Conservation (phyloP, 2,888 invertebrate species). For the Drosophila pseudotalamancana region DNA sequence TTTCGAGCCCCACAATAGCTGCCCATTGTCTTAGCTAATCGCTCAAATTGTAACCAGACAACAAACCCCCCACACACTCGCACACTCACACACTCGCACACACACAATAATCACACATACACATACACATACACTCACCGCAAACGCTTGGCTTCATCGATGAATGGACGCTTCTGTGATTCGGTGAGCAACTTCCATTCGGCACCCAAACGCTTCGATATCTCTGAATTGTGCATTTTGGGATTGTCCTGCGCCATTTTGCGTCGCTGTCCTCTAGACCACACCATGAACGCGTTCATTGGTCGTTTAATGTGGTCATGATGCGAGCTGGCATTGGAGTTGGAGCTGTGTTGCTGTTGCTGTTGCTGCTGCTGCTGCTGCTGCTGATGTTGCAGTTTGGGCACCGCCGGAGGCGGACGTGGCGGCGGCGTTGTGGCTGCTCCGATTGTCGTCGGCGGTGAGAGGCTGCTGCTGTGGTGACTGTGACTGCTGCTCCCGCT, state of each 20-base stretch:
- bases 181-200: slow-evolving; percentile 97
- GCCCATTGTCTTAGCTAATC: slow-evolving; percentile 77
- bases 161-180: slow-evolving; percentile 95
- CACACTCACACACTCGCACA: slow-evolving; percentile 18
- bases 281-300: slow-evolving; percentile 99
- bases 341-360: slow-evolving; percentile 28
- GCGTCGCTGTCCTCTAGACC: slow-evolving; percentile 95
- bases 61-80: slow-evolving; percentile 33
- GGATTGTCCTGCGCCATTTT: slow-evolving; percentile 98
- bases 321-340: slow-evolving; percentile 48
- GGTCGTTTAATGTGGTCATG: slow-evolving; percentile 95
- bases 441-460: slow-evolving; percentile 61
- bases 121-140: slow-evolving; percentile 85
- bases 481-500: slow-evolving; percentile 63
- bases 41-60: slow-evolving; percentile 71
- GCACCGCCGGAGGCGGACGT: slow-evolving; percentile 40
- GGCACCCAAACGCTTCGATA: slow-evolving; percentile 94
- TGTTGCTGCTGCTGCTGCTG: slow-evolving; percentile 32
- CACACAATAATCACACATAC: slow-evolving; percentile 3
- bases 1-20: slow-evolving; percentile 61
- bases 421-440: slow-evolving; percentile 44
- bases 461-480: slow-evolving; percentile 64
- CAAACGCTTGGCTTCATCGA: slow-evolving; percentile 96
- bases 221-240: slow-evolving; percentile 95
- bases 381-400: slow-evolving; percentile 21